Conservation (phyloP, 2,888 invertebrate genomes). For the Masnerella sp. region DNA sequence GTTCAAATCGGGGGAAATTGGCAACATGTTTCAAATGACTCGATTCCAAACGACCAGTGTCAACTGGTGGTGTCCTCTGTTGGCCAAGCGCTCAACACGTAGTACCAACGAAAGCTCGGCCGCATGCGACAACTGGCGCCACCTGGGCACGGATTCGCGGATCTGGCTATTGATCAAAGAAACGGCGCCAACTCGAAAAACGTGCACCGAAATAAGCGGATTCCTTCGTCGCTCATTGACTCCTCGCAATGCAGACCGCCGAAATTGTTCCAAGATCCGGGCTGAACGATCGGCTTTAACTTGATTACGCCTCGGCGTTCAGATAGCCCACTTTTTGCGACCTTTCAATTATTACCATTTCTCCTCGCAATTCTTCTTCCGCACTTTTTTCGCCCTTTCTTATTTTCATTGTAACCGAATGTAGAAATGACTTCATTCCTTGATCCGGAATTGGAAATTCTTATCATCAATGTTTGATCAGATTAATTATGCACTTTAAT, state of each 20-base stretch:
- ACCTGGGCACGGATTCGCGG: conserved; percentile 65
- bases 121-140: conserved; percentile 65
- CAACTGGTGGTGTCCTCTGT: conserved; percentile 70
- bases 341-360: neutral
- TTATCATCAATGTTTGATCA: no score
- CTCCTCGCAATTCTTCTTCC: neutral
- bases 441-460: no score
- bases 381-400: neutral
- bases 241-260: conserved; percentile 41
- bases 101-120: conserved; percentile 51
- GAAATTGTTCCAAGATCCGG: conserved; percentile 54
- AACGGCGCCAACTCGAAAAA: conserved; percentile 69
- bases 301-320: conserved; percentile 29
- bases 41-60: conserved; percentile 23
- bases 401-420: no score
- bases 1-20: neutral
- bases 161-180: conserved; percentile 72
- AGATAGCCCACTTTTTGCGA: neutral
- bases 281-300: conserved; percentile 44
- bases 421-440: no score
- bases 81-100: conserved; percentile 59
- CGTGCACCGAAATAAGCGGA: conserved; percentile 52
- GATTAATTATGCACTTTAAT: no score
- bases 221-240: conserved; percentile 33
- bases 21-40: conserved; percentile 2